These are phyloP conservation scores for Callipepla californica DNA, from an alignment of 2,113 vertebrate genomes.

Conservation along the genomic window DNA sequence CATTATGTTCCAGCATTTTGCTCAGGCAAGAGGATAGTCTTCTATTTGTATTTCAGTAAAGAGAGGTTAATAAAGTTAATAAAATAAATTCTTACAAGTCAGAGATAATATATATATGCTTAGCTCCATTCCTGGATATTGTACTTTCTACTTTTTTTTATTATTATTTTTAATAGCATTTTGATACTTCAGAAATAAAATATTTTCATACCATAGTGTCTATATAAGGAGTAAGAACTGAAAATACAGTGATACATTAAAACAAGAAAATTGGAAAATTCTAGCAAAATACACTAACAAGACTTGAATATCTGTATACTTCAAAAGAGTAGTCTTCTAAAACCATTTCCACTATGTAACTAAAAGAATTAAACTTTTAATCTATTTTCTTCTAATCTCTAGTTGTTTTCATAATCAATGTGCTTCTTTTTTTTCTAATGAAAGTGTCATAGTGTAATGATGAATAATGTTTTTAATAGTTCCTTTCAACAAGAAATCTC, in stretches of 20 bases:
- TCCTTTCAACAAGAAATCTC: not conserved
- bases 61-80: not conserved
- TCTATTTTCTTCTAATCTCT: not conserved
- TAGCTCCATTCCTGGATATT: not conserved
- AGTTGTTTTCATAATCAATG: not conserved
- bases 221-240: not conserved
- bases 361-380: not conserved
- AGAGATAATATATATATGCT: not conserved
- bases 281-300: not conserved
- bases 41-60: not conserved
- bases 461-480: not conserved
- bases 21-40: not conserved
- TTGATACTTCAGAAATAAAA: not conserved
- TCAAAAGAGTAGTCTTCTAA: not conserved
- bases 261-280: accelerated
- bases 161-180: not conserved
- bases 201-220: not conserved
- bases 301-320: not conserved
- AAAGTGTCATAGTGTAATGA: not conserved
- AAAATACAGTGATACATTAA: not conserved
- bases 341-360: not conserved
- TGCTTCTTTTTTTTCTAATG: not conserved
- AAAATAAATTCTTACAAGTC: not conserved
- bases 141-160: not conserved
- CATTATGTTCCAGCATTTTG: not conserved